Conservation (phyloP, 2,797 vertebrate genomes). For the Coregonus suidteri region DNA sequence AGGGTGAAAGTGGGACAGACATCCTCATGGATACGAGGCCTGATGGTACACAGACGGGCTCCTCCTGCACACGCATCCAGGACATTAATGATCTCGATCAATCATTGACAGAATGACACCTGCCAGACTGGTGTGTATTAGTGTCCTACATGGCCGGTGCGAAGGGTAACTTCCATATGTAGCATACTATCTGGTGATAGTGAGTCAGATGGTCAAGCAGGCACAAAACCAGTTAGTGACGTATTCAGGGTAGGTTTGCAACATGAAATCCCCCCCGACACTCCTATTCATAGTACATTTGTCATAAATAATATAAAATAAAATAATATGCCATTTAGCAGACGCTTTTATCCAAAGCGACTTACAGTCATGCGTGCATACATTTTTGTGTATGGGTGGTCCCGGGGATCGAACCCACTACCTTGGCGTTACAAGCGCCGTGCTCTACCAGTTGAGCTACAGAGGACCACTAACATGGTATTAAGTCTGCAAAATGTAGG, state of each 20-base stretch:
- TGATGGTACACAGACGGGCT: conserved; percentile 14
- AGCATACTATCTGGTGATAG: conserved; percentile 33
- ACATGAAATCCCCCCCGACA: not conserved
- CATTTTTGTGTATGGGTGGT: too few species aligned
- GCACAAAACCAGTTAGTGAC: conserved; percentile 21
- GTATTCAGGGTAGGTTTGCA: not conserved
- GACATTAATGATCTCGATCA: conserved; percentile 51
- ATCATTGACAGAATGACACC: conserved; percentile 53
- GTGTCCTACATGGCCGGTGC: conserved; percentile 5
- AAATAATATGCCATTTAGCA: too few species aligned
- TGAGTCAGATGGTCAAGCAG: conserved; percentile 18
- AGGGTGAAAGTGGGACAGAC: conserved; percentile 44
- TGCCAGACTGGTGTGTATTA: conserved; percentile 41
- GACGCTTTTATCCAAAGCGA: too few species aligned
- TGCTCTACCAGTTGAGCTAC: too few species aligned
- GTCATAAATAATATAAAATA: too few species aligned
- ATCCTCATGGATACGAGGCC: conserved; percentile 13
- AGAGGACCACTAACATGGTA: too few species aligned
- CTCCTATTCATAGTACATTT: too few species aligned
- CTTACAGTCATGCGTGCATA: too few species aligned
- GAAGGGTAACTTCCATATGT: conserved; percentile 19
- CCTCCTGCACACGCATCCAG: conserved; percentile 29
- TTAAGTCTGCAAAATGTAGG: too few species aligned
- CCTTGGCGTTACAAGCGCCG: too few species aligned
- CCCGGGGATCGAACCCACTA: too few species aligned